Evolutionary conservation across 2,888 invertebrate species (phyloP).

Genomic region (Incurvaria masculella): DNA sequence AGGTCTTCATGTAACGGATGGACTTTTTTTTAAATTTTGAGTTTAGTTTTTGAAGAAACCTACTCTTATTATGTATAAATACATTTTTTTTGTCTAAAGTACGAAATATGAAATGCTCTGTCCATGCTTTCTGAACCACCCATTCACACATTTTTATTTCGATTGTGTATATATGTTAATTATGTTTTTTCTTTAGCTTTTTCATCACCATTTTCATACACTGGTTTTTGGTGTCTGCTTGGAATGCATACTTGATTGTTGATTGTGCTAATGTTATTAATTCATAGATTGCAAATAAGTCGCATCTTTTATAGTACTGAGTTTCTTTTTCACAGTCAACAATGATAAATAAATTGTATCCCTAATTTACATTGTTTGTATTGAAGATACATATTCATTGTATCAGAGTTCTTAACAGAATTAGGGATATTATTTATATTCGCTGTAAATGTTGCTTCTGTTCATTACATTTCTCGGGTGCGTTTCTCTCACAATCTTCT

Average conservation of each 20-base stretch:
- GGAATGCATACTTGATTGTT: neutral
- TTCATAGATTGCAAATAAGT: too few relatives aligned
- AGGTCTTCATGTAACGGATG: too few relatives aligned
- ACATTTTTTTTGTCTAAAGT: too few relatives aligned
- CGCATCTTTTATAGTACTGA: too few relatives aligned
- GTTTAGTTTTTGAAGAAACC: too few relatives aligned
- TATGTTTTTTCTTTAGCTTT: neutral
- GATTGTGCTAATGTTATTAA: neutral
- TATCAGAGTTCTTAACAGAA: too few relatives aligned
- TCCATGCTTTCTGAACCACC: too few relatives aligned
- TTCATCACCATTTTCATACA: neutral
- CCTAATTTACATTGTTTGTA: neutral
- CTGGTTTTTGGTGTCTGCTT: neutral
- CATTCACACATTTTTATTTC: too few relatives aligned
- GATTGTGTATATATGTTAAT: slow-evolving; percentile 3
- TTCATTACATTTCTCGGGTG: neutral
- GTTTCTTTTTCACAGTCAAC: neutral
- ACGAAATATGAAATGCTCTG: too few relatives aligned
- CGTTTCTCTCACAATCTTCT: neutral
- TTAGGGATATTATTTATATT: neutral
- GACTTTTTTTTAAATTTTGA: too few relatives aligned
- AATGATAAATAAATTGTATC: neutral
- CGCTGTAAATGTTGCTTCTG: neutral
- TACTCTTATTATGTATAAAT: too few relatives aligned
- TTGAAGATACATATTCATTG: neutral